These are phyloP conservation scores for Muntiacus muntjak DNA, from an alignment of 2,113 vertebrate genomes.

Conservation along the genomic window DNA sequence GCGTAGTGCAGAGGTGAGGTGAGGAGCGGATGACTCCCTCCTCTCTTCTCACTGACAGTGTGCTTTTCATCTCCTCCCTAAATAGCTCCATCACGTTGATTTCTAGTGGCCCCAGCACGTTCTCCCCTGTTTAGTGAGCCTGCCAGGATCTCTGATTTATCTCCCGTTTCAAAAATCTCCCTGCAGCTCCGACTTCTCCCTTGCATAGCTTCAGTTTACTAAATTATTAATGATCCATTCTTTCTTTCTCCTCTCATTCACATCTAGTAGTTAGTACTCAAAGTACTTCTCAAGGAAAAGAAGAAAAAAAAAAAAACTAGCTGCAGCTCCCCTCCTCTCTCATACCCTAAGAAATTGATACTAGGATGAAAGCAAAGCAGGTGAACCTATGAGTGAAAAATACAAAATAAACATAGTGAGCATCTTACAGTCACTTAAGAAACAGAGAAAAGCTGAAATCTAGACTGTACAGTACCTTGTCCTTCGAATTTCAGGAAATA, in stretches of 20 bases:
- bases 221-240: background rate
- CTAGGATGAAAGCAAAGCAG: background rate
- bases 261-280: background rate
- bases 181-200: background rate
- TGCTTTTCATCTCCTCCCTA: background rate
- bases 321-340: background rate
- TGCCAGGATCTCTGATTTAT: background rate
- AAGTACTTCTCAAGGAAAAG: background rate
- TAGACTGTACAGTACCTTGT: background rate
- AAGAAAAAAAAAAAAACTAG: background rate
- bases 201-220: background rate
- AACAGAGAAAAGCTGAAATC: background rate
- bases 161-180: background rate
- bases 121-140: background rate
- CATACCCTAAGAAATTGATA: background rate
- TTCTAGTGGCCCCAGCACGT: background rate
- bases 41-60: background rate
- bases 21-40: background rate
- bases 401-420: background rate
- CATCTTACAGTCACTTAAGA: background rate
- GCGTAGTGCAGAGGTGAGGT: fast-evolving
- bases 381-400: background rate
- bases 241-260: background rate
- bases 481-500: background rate
- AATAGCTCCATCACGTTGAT: background rate